Percentiles rank a stretch among this genome's conserved stretches.
phyloP scores from a whole-genome alignment of 2,113 vertebrate genomes.

The Elanoides forficatus region DNA sequence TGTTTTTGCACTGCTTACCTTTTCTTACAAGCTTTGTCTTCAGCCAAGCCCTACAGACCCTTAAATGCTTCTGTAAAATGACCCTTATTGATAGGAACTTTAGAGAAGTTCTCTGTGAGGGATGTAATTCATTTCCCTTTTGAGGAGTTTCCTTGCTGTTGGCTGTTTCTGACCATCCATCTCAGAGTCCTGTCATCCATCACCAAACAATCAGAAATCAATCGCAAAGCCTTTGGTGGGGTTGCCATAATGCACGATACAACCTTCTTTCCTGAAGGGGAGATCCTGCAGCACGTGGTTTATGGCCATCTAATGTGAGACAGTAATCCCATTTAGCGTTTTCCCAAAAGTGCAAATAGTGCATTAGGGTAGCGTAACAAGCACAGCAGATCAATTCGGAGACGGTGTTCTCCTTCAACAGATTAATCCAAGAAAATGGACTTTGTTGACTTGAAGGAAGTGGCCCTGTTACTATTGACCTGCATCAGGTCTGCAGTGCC shows the following conservation, averaged over 20 bases:
- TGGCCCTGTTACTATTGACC: not conserved
- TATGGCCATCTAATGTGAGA: slow-evolving; percentile 64
- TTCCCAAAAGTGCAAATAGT: slow-evolving; percentile 71
- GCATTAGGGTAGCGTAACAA: slow-evolving; percentile 55
- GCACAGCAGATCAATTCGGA: slow-evolving; percentile 60
- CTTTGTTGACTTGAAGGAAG: not conserved
- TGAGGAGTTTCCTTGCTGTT: slow-evolving; percentile 1
- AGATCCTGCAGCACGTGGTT: slow-evolving; percentile 47
- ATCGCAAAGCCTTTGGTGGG: not conserved
- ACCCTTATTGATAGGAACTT: not conserved
- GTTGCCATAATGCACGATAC: slow-evolving; percentile 28
- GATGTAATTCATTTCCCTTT: slow-evolving; percentile 6
- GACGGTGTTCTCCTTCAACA: not conserved
- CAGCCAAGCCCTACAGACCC: not conserved
- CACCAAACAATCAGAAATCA: slow-evolving; percentile 23
- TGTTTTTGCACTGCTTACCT: not conserved
- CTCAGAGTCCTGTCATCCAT: not conserved
- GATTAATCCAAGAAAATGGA: slow-evolving; percentile 53
- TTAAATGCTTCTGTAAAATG: not conserved
- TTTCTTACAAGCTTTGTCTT: not conserved
- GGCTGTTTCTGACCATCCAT: not conserved
- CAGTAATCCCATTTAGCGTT: slow-evolving; percentile 65
- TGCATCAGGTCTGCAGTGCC: not conserved
- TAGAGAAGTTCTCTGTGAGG: not conserved
- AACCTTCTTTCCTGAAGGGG: slow-evolving; percentile 48